These are phyloP conservation scores for Scomber colias DNA, from an alignment of 2,113 vertebrate species.

Conservation along the genomic window DNA sequence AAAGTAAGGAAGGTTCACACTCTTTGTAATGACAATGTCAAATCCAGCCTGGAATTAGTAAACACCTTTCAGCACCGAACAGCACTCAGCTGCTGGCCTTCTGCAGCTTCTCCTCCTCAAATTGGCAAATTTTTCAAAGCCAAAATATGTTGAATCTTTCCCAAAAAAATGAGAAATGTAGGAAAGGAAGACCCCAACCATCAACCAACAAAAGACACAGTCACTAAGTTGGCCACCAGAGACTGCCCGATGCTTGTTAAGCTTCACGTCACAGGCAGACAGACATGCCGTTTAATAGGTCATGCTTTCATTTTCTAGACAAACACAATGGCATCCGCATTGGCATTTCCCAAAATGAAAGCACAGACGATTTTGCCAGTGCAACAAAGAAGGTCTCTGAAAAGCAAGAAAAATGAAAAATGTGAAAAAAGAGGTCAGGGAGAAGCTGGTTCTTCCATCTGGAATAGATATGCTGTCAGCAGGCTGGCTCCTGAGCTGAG, in stretches of 20 bases:
- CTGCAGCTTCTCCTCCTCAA: constrained; percentile 1
- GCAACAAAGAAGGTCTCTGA: constrained; percentile 10
- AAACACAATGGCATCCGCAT: neutral
- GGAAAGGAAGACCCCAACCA: constrained; percentile 5
- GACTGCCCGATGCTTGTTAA: neutral
- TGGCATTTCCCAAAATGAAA: constrained; percentile 18
- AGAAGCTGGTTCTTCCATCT: constrained; percentile 63
- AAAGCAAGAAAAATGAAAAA: constrained; percentile 40
- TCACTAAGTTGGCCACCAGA: neutral
- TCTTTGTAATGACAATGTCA: constrained; percentile 25
- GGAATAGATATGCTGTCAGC: constrained; percentile 55
- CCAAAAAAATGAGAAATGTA: neutral
- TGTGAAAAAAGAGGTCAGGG: constrained; percentile 36
- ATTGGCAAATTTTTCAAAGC: neutral
- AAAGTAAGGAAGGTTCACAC: neutral
- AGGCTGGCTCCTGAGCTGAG: constrained; percentile 18
- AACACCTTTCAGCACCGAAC: constrained; percentile 32
- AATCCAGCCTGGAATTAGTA: constrained; percentile 47
- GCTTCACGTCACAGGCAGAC: neutral
- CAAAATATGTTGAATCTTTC: constrained; percentile 23
- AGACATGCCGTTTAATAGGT: neutral
- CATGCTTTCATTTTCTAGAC: neutral
- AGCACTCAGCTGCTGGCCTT: constrained; percentile 50
- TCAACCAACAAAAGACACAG: neutral
- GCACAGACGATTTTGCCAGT: neutral